Evolutionary conservation across 2,888 invertebrate genomes (phyloP).

Genomic region (Scotopteryx bipunctaria): DNA sequence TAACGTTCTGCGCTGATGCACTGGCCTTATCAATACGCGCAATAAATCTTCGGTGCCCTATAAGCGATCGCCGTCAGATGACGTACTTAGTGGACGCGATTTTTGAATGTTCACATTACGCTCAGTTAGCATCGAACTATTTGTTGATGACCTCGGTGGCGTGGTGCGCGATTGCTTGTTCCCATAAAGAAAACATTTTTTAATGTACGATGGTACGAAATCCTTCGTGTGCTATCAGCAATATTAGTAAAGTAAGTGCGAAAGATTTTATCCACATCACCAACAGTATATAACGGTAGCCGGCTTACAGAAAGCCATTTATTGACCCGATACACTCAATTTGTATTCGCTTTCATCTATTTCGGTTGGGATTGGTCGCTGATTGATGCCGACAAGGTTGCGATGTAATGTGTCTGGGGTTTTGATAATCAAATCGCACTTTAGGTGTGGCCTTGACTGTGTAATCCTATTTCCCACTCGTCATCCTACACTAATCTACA

Average conservation of each 20-base stretch:
- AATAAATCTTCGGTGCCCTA: background rate
- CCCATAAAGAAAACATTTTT: too few species aligned
- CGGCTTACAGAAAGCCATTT: background rate
- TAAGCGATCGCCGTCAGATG: background rate
- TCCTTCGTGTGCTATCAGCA: too few species aligned
- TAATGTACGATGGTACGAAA: too few species aligned
- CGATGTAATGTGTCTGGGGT: background rate
- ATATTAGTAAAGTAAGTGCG: background rate
- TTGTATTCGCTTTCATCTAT: slow-evolving; percentile 3
- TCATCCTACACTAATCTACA: too few species aligned
- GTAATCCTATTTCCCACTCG: too few species aligned
- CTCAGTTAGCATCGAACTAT: background rate
- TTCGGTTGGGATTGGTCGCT: slow-evolving; percentile 14
- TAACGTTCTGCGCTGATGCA: too few species aligned
- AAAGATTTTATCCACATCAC: background rate
- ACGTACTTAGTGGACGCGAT: background rate
- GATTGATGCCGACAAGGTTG: slow-evolving; percentile 4
- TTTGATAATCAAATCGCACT: background rate
- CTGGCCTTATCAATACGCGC: background rate
- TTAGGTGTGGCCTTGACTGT: background rate
- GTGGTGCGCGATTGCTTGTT: too few species aligned
- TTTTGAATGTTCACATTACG: background rate
- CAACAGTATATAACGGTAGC: background rate
- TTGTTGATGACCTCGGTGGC: background rate
- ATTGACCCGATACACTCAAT: background rate